Evolutionary conservation across 2,113 vertebrate genomes (phyloP), one percentile per base, ranked within the genome.

Genomic region (Andinoacara biseriatus): DNA sequence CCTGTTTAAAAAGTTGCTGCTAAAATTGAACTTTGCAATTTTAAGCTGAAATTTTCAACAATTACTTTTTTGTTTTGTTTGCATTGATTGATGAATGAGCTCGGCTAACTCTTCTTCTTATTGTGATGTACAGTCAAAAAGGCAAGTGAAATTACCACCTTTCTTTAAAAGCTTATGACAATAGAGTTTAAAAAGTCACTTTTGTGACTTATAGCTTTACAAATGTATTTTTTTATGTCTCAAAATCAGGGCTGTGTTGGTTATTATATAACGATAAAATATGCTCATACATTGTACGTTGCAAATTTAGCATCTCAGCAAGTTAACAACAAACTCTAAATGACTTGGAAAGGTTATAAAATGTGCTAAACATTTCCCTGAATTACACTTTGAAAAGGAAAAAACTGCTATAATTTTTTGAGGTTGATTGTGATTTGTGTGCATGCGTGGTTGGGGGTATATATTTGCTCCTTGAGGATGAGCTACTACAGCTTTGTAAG

Each of bases 311-410:
- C 22, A 38, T 33, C 58, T 60, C 17, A 63, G 61, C 57, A 33
- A 52, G 22, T 57, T 60, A 61, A 74, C 56, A 72, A 74, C 40
- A 29, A 86, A 88, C 74, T 83, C 63, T 79, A 87, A 86, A 90
- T 87, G 35, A 89, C 79, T 74, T 89, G 61, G 65, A 78, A 86
- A 88, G 60, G 72, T 80, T n/a, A n/a, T 22, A 78, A 85, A 29
- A 40, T 10, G 40, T 43, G 49, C 13, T 83, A 57, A 83, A 59
- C n/a, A 78, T 63, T 62, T 43, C 40, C 38, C 31, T 46, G 52
- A 82, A 87, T 85, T 82, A 40, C 58, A 79, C 65, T 82, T 90
- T 87, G 60, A 84, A 84, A 81, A 80, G 43, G 62, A 81, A 80
- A 80, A 79, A 86, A 62, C 63, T 11, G 40, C 84, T 77, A 78